Conservation (phyloP, 2,888 invertebrate genomes). For the Drosophila limbata region DNA sequence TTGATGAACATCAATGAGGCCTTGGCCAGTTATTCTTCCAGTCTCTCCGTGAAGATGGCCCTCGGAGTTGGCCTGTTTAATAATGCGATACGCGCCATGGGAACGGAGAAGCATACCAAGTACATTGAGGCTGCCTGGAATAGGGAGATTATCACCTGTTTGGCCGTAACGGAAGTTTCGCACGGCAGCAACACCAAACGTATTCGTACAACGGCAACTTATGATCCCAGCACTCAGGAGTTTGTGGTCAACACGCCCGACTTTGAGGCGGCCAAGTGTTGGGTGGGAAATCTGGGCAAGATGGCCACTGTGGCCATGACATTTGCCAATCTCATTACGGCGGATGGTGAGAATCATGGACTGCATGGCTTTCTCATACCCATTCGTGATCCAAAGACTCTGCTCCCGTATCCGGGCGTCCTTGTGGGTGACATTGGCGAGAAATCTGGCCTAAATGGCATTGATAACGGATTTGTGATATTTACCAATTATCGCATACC, state of each 20-base stretch:
- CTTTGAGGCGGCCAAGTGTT: constrained; percentile 98
- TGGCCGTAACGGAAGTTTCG: constrained; percentile 96
- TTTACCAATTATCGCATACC: constrained; percentile 96
- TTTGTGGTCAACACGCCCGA: constrained; percentile 96
- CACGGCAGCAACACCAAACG: constrained; percentile 98
- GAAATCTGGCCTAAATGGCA: constrained; percentile 95
- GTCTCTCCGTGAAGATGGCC: constrained; percentile 92
- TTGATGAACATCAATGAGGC: constrained; percentile 92
- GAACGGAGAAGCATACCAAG: constrained; percentile 90
- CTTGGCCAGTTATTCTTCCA: constrained; percentile 89
- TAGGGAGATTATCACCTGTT: constrained; percentile 91
- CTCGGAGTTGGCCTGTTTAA: constrained; percentile 91
- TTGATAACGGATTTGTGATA: constrained; percentile 96
- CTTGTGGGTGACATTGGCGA: constrained; percentile 96
- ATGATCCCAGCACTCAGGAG: constrained; percentile 90
- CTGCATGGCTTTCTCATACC: constrained; percentile 96
- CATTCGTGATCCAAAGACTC: constrained; percentile 91
- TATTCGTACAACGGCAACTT: constrained; percentile 95
- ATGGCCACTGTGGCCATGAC: constrained; percentile 94
- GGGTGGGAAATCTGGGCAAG: constrained; percentile 97
- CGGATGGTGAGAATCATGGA: constrained; percentile 92
- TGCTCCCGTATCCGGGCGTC: constrained; percentile 93
- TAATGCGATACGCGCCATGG: constrained; percentile 90
- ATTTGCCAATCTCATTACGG: constrained; percentile 95
- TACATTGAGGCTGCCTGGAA: constrained; percentile 90